phyloP scores from a whole-genome alignment of 2,888 invertebrate genomes.

The Hyles lineata region DNA sequence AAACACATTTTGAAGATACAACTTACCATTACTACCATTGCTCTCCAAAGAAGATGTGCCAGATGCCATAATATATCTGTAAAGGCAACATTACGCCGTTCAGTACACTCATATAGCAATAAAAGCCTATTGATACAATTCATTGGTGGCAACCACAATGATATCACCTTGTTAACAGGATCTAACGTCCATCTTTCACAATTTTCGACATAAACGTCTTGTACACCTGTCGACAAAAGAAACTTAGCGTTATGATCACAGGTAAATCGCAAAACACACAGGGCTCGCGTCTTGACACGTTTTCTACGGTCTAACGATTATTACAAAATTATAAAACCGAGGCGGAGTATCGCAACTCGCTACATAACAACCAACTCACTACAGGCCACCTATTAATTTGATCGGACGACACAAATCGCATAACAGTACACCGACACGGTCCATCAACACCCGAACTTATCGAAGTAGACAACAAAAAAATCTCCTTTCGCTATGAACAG shows the following conservation, averaged over 20 bases:
- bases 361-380: conserved; percentile 26
- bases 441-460: conserved; percentile 60
- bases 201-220: conserved; percentile 44
- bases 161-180: conserved; percentile 53
- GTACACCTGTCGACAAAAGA: conserved; percentile 47
- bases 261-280: conserved; percentile 36
- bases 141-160: conserved; percentile 22
- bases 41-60: conserved; percentile 91
- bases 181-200: conserved; percentile 55
- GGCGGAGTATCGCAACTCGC: conserved; percentile 61
- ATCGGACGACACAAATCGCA: conserved; percentile 53
- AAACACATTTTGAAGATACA: conserved; percentile 27
- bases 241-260: conserved; percentile 36
- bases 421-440: conserved; percentile 68
- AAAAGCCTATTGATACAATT: conserved; percentile 24
- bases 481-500: conserved; percentile 69
- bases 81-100: conserved; percentile 49
- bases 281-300: conserved; percentile 76
- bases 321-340: conserved; percentile 74
- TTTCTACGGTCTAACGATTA: conserved; percentile 81
- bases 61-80: conserved; percentile 88
- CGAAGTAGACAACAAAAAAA: conserved; percentile 65
- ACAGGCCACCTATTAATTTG: conserved; percentile 35
- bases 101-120: conserved; percentile 32
- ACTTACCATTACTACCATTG: conserved; percentile 90